Evolutionary conservation across 92 coral and sea anemone genomes (phyloP).

Genomic region (Scolanthus callimorphus): DNA sequence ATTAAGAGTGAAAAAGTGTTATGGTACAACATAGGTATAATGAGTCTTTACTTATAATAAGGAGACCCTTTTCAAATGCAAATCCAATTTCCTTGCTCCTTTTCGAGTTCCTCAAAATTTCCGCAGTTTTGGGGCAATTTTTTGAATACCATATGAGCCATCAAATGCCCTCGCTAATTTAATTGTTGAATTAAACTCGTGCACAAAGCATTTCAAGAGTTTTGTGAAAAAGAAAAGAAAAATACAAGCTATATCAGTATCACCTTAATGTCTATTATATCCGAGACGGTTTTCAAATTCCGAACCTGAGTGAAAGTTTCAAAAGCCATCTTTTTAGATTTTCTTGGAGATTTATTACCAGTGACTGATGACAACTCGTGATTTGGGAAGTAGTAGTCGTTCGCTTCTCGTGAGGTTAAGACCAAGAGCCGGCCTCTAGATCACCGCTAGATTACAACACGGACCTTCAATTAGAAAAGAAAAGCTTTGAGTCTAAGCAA

Average conservation of each 20-base stretch:
- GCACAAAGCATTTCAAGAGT: no score
- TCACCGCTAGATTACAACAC: conserved; percentile 72
- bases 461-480: conserved; percentile 78
- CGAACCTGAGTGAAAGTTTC: no score
- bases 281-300: no score
- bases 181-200: conserved; percentile 33
- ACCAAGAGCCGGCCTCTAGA: no score
- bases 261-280: no score
- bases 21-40: conserved; percentile 60
- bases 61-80: conserved; percentile 66
- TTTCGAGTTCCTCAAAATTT: conserved; percentile 56
- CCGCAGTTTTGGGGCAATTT: conserved; percentile 43
- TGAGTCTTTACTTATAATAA: conserved; percentile 62
- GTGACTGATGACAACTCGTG: no score
- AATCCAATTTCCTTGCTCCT: conserved; percentile 81
- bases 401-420: no score
- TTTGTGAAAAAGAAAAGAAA: no score
- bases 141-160: conserved; percentile 57
- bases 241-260: no score
- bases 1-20: conserved; percentile 39
- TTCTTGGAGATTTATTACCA: no score
- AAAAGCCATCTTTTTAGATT: no score
- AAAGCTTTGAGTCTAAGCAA: conserved; percentile 63
- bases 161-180: conserved; percentile 68
- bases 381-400: no score